phyloP scores from a whole-genome alignment of 1,140 invertebrate genomes.

The Lepidotrigona ventralis region DNA sequence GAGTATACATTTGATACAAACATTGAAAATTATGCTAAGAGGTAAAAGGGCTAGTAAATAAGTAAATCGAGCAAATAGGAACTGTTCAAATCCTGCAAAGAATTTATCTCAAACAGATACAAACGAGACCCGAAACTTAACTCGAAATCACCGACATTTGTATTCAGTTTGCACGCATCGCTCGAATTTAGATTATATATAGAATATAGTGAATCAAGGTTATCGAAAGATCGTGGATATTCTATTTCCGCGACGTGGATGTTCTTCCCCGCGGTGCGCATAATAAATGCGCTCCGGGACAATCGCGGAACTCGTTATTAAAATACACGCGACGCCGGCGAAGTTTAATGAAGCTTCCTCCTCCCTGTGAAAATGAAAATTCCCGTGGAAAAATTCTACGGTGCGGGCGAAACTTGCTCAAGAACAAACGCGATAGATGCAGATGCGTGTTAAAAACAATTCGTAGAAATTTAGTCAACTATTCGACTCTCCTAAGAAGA shows the following conservation, averaged over 20 bases:
- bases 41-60: too few species aligned
- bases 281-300: slow-evolving; percentile 15
- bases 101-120: too few species aligned
- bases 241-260: not conserved
- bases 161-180: too few species aligned
- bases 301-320: slow-evolving; percentile 38
- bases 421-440: not conserved
- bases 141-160: too few species aligned
- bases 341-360: slow-evolving; percentile 34
- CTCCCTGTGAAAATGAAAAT: slow-evolving; percentile 27
- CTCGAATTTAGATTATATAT: too few species aligned
- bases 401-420: not conserved
- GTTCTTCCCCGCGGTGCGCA: not conserved
- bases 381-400: slow-evolving; percentile 13
- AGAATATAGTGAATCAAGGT: not conserved
- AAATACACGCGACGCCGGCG: slow-evolving; percentile 32
- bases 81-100: too few species aligned
- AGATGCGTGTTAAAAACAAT: not conserved
- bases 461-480: not conserved
- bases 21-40: too few species aligned
- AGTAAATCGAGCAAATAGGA: too few species aligned
- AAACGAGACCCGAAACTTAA: too few species aligned
- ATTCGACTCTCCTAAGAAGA: too few species aligned
- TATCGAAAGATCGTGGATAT: not conserved
- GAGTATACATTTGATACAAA: too few species aligned